phyloP scores from a whole-genome alignment of 2,113 vertebrate genomes.

The Tor tambroides region DNA sequence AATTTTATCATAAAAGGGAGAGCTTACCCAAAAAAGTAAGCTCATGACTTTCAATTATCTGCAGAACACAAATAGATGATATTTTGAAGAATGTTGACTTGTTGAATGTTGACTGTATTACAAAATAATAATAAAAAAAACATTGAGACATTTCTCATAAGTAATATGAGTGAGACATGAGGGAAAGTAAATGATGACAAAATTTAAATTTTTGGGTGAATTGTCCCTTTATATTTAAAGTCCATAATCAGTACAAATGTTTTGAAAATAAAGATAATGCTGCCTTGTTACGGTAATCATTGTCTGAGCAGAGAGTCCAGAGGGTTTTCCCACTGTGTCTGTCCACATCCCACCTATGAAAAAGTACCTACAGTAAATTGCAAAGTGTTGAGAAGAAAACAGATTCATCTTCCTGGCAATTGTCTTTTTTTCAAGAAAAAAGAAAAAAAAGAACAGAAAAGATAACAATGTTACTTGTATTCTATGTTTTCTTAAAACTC shows the following conservation, averaged over 20 bases:
- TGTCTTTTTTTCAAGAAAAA: not conserved
- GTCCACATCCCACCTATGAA: conserved; percentile 42
- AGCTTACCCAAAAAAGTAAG: not conserved
- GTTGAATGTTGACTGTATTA: too few species aligned
- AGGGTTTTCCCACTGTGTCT: conserved; percentile 39
- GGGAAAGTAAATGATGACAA: not conserved
- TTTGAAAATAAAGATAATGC: not conserved
- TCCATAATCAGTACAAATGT: not conserved
- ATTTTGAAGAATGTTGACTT: too few species aligned
- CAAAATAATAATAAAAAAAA: too few species aligned
- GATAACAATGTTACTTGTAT: not conserved
- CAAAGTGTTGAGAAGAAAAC: not conserved
- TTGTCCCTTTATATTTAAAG: not conserved
- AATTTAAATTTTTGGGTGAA: not conserved
- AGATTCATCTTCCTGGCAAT: not conserved
- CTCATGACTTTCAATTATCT: too few species aligned
- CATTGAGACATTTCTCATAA: too few species aligned
- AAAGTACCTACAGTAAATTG: conserved; percentile 33
- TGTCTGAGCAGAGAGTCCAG: conserved; percentile 38
- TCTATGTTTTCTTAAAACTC: not conserved
- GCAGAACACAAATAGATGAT: too few species aligned
- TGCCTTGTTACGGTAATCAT: conserved; percentile 8
- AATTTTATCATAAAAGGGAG: not conserved
- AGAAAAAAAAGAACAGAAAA: not conserved
- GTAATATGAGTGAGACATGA: not conserved